Conservation (phyloP, 2,888 invertebrate genomes). For the Ophioninae sp. region DNA sequence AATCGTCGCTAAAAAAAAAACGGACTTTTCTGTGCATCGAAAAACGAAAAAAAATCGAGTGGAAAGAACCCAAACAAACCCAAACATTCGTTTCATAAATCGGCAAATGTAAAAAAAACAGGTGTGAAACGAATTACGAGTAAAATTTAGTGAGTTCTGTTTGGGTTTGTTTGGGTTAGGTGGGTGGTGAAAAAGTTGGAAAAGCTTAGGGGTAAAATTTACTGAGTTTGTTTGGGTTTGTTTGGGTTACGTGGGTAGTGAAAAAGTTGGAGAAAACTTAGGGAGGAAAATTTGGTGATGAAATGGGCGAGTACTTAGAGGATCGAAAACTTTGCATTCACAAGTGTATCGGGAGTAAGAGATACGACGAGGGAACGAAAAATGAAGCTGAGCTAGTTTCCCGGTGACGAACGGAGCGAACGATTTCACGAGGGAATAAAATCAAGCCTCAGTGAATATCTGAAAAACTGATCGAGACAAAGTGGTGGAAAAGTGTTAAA, state of each 20-base stretch:
- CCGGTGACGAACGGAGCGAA: slow-evolving; percentile 41
- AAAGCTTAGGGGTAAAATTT: too few relatives aligned
- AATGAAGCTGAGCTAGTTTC: slow-evolving; percentile 29
- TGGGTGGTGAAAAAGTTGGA: too few relatives aligned
- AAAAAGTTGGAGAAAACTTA: neutral
- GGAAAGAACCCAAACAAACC: neutral
- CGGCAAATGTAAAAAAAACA: neutral
- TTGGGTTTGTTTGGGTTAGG: too few relatives aligned
- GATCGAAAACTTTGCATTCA: slow-evolving; percentile 29
- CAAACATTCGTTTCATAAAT: neutral
- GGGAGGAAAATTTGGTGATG: slow-evolving; percentile 6
- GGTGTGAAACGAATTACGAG: neutral
- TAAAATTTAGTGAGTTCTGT: too few relatives aligned
- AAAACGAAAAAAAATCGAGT: slow-evolving; percentile 6
- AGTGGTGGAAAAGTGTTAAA: neutral
- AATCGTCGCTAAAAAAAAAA: neutral
- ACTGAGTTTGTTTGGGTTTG: too few relatives aligned
- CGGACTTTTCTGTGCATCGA: neutral
- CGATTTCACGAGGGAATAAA: slow-evolving; percentile 11
- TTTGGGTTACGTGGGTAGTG: neutral
- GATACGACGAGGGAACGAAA: slow-evolving; percentile 11
- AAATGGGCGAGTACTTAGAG: slow-evolving; percentile 31
- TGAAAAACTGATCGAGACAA: neutral
- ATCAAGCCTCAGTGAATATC: neutral
- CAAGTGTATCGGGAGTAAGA: slow-evolving; percentile 9